Evolutionary conservation across 2,113 vertebrate genomes (phyloP), one percentile per base, ranked within the genome.

Genomic region (Corydoras maculifer): DNA sequence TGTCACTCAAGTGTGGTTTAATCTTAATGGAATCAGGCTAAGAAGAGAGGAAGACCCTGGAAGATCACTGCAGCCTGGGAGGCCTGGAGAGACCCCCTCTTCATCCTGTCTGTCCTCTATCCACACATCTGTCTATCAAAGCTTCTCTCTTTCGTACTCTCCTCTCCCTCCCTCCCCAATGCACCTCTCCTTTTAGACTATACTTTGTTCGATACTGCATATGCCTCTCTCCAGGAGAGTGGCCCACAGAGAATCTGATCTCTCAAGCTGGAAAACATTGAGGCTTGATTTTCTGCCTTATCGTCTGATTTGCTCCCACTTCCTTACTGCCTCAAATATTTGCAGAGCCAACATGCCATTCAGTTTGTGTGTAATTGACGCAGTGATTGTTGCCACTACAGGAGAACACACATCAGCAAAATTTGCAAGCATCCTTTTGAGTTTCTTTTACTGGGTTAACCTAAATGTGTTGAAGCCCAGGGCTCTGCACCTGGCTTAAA

Each of bases 1-100:
- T 76, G 87, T 86, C 88, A 86, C 81, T 88, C 87, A 81, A 80
- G 63, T 74, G 70, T 81, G 51, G 68, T 74, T 91, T 92, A 93
- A 93, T 93, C 92, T 91, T 93, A 94, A 93, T 92, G 93, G 91
- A 93, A 93, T 93, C 91, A 89, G 92, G 89, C 88, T 90, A 80
- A 48, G 84, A 80, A 89, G 80, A 80, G 85, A 84, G 81, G 87
- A 86, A 91, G 91, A 93, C 91, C 93, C 86, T 91, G 90, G 93
- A 90, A 86, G 88, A 93, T 93, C 85, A 84, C 87, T 87, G 73
- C 76, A 88, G 89, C 85, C 88, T 85, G 86, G 88, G 86, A 92
- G 88, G 91, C 91, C 88, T 88, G 78, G 84, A 86, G 87, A 81
- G 71, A 75, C 86, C 86, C 35, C 86, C 81, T 80, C 84, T 73